These are phyloP conservation scores for Drosophila novamexicana DNA, from an alignment of 1,140 invertebrate genomes.

Conservation along the genomic window DNA sequence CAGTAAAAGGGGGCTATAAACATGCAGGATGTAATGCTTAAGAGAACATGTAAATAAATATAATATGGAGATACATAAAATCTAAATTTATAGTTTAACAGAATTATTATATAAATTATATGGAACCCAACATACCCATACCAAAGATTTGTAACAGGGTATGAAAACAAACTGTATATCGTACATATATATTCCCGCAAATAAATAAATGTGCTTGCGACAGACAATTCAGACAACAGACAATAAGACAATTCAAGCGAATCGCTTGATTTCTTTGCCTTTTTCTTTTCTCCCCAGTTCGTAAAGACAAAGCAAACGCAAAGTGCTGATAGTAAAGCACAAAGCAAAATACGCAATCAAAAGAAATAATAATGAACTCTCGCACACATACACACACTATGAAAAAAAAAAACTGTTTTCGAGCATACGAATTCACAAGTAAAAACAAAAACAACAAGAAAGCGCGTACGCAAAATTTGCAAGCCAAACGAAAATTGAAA, in stretches of 20 bases:
- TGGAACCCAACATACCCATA: neutral
- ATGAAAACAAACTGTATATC: conserved; percentile 59
- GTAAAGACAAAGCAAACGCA: conserved; percentile 44
- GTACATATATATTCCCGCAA: neutral
- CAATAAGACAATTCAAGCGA: conserved; percentile 73
- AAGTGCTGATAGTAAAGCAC: conserved; percentile 73
- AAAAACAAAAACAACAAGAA: conserved; percentile 28
- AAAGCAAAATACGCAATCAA: conserved; percentile 66
- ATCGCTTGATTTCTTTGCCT: conserved; percentile 59
- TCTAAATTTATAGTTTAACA: too few species aligned
- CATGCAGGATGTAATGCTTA: too few species aligned
- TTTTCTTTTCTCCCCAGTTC: neutral
- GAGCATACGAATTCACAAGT: conserved; percentile 40
- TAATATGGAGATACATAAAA: too few species aligned
- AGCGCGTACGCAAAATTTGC: conserved; percentile 58
- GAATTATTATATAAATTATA: neutral
- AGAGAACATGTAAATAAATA: too few species aligned
- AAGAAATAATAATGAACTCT: conserved; percentile 65
- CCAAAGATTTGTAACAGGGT: conserved; percentile 8
- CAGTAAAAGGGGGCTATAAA: too few species aligned
- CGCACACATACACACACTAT: conserved; percentile 3
- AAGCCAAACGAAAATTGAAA: conserved; percentile 54
- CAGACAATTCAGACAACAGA: too few species aligned
- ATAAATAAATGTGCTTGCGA: conserved; percentile 64
- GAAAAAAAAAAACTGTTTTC: conserved; percentile 16